Conservation (phyloP, 2,113 vertebrate genomes). For the Alethe castanea region DNA sequence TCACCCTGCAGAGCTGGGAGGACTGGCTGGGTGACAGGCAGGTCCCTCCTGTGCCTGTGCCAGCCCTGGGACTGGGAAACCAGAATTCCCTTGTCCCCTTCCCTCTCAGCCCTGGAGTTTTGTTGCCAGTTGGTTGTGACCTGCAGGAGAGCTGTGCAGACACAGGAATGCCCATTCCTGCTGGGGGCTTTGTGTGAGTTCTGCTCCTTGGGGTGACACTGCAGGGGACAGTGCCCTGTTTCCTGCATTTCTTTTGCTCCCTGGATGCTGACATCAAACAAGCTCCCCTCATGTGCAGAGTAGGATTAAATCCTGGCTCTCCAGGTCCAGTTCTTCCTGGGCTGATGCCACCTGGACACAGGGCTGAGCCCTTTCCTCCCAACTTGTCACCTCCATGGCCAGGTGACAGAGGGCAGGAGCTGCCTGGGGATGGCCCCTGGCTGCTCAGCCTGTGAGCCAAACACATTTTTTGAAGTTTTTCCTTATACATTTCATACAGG, state of each 20-base stretch:
- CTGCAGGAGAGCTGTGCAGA: background rate
- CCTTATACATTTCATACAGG: background rate
- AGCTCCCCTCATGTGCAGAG: background rate
- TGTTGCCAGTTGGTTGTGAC: background rate
- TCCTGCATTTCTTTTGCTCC: background rate
- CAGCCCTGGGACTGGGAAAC: accelerated
- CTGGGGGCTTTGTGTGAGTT: accelerated
- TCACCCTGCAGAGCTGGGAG: background rate
- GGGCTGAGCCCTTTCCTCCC: background rate
- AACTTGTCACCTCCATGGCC: accelerated
- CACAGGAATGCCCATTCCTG: background rate
- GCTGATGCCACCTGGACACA: background rate
- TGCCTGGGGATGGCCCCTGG: background rate
- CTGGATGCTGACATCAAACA: background rate
- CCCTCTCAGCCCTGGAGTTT: background rate
- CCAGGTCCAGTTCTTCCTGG: background rate
- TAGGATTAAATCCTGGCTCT: background rate
- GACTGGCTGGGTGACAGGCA: background rate
- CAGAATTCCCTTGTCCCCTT: background rate
- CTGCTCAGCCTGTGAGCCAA: background rate
- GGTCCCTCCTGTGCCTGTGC: background rate
- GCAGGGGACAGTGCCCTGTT: background rate
- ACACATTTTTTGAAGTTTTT: background rate
- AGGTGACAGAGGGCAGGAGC: background rate
- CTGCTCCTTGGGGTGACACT: background rate